Base-by-base conservation (phyloP, 2,113 vertebrate species). In the Lynx canadensis region DNA sequence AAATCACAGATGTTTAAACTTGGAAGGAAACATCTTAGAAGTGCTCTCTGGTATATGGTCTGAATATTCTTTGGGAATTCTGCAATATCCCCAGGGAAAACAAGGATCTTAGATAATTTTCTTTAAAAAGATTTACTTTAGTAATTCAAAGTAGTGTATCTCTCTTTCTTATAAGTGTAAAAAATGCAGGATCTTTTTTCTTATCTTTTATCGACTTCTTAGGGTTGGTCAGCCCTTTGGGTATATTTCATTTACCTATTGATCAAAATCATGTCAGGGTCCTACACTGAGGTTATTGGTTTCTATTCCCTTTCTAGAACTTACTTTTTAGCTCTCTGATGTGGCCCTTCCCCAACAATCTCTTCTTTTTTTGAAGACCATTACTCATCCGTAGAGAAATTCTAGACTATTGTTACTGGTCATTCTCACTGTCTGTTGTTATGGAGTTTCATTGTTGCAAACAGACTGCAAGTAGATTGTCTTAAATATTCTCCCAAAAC, bases 221-320 rank as follows among this genome's bases (percentile, higher is more conserved):
- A 25, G 73, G 9, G n/a, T 84, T 88, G n/a, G 10, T 78, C 36
- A 92, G 21, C 25, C 36, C 25, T 89, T 45, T 65, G 73, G n/a
- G 81, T 41, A 12, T 91, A 81, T 89, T 93, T 97, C 76, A 84
- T 90, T 93, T 93, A 36, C 71, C 50, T 95, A 89, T 73, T 82
- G 82, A 93, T 93, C 68, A 71, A 95, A 91, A 82, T 69, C 82
- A 41, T 86, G 69, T 95, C n/a, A 68, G 7, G 74, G 52, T 5
- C 25, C 41, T 96, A 36, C 41, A 96, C n/a, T 87, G 80, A 78
- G 4, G 33, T 66, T 82, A 78, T 68, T 95, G 86, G 95, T 91
- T 87, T 89, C 60, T 36, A 33, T 31, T 78, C 50, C n/a, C 95
- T 89, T 78, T 76, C 71, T 63, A 93, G 89, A 90, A 63, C 31